Conservation (phyloP, 2,113 vertebrate species). For the Cynoglossus semilaevis region DNA sequence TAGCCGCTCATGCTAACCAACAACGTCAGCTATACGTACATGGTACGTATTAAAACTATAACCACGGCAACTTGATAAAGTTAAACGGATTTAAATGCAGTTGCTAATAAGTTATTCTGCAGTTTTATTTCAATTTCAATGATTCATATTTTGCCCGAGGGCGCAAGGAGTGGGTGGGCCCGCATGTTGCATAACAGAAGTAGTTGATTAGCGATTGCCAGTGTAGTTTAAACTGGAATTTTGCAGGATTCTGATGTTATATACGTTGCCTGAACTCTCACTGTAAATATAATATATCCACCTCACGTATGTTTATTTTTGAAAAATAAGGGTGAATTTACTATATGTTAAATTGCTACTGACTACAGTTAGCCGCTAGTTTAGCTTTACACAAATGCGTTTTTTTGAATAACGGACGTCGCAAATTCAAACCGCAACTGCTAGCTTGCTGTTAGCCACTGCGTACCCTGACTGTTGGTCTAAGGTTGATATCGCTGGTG, state of each 20-base stretch:
- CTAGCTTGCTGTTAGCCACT: conserved; percentile 14
- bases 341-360: neutral
- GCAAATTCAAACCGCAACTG: neutral
- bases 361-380: conserved; percentile 5
- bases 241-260: neutral
- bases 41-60: too few species aligned
- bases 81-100: too few species aligned
- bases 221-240: conserved; percentile 25
- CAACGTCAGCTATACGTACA: conserved; percentile 14
- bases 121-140: neutral
- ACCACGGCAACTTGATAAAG: too few species aligned
- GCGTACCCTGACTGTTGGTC: neutral
- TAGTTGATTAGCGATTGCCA: conserved; percentile 16
- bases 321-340: neutral
- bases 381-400: neutral
- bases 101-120: too few species aligned
- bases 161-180: conserved; percentile 48
- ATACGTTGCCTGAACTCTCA: too few species aligned
- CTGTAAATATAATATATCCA: too few species aligned
- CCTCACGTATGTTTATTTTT: too few species aligned
- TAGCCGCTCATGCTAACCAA: conserved; percentile 21
- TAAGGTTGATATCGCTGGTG: neutral
- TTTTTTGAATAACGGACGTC: conserved; percentile 21
- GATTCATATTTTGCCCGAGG: conserved; percentile 3
- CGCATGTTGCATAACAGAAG: conserved; percentile 43